phyloP scores from a whole-genome alignment of 2,113 vertebrate species.

The Vulpes lagopus region DNA sequence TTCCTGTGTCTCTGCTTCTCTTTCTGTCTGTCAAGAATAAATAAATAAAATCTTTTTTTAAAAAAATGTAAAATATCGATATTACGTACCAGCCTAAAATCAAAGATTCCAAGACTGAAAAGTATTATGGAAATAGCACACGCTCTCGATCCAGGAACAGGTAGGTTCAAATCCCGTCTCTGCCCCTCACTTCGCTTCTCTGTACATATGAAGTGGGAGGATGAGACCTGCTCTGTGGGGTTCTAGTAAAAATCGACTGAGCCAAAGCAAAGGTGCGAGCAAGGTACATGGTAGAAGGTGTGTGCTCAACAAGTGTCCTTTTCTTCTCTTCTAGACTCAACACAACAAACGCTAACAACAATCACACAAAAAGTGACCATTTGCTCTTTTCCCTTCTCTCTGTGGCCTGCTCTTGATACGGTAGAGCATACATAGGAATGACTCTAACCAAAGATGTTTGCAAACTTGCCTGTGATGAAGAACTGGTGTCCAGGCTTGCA shows the following conservation, averaged over 20 bases:
- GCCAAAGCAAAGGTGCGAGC: not conserved
- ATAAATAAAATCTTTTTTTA: too few relatives aligned
- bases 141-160: not conserved
- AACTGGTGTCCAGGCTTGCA: not conserved
- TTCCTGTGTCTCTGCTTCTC: too few relatives aligned
- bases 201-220: not conserved
- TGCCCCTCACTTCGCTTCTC: not conserved
- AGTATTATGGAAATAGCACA: not conserved
- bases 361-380: not conserved
- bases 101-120: not conserved
- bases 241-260: not conserved
- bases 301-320: not conserved
- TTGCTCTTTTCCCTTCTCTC: not conserved
- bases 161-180: not conserved
- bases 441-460: not conserved
- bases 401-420: not conserved
- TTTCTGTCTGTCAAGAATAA: too few relatives aligned
- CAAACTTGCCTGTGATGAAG: not conserved
- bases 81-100: not conserved
- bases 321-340: not conserved
- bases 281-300: not conserved
- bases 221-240: too few relatives aligned
- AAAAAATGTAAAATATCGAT: not conserved
- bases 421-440: not conserved
- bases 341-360: not conserved